These are phyloP conservation scores for Charadrius vociferus DNA, from an alignment of 2,113 vertebrate genomes.

Conservation along the genomic window DNA sequence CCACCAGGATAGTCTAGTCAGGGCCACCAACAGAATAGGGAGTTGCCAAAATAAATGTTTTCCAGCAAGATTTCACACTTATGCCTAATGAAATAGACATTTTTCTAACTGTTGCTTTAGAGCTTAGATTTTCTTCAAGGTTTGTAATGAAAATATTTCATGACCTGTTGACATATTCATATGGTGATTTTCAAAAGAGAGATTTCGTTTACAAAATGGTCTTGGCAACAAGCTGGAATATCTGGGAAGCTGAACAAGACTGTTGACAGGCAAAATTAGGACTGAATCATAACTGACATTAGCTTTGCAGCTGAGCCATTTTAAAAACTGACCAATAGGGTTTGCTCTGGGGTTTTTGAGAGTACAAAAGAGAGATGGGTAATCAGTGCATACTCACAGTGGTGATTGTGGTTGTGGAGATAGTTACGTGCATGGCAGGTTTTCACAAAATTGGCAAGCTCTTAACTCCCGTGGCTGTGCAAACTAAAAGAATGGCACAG, in stretches of 20 bases:
- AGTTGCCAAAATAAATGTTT: conserved; percentile 82
- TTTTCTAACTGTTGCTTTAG: conserved; percentile 76
- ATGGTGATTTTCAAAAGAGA: conserved; percentile 79
- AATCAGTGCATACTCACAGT: not conserved
- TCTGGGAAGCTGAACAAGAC: conserved; percentile 70
- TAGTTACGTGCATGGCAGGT: not conserved
- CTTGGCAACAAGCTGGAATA: conserved; percentile 74
- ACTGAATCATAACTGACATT: conserved; percentile 68
- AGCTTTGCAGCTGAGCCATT: conserved; percentile 60
- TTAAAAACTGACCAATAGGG: conserved; percentile 55
- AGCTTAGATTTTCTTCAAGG: conserved; percentile 75
- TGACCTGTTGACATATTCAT: conserved; percentile 85
- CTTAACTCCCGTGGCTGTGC: not conserved
- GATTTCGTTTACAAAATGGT: conserved; percentile 77
- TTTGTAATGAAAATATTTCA: conserved; percentile 83
- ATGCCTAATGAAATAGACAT: conserved; percentile 74
- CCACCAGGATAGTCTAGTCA: conserved; percentile 68
- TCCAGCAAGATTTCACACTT: conserved; percentile 76
- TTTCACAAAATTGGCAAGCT: not conserved
- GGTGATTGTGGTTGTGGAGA: not conserved
- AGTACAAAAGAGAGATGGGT: not conserved
- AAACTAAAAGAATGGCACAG: not conserved
- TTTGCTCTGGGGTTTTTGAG: not conserved
- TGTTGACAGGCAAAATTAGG: conserved; percentile 78
- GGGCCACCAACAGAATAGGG: conserved; percentile 74